These are phyloP conservation scores for Macquaria ambigua DNA, from an alignment of 2,113 vertebrate species.

Conservation along the genomic window DNA sequence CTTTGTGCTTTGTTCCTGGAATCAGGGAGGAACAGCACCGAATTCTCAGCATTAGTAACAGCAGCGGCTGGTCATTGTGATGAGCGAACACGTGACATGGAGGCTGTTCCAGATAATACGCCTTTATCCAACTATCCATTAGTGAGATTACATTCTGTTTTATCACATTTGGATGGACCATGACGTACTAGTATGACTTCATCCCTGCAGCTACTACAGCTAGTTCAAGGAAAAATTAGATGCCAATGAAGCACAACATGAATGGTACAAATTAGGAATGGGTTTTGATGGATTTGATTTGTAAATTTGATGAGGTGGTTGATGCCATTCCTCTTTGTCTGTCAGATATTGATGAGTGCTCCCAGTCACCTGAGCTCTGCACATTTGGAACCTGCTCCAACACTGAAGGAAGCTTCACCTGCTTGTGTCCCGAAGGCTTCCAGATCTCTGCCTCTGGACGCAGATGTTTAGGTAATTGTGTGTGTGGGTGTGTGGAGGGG, in stretches of 20 bases:
- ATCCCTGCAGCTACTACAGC: slow-evolving; percentile 3
- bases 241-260: background rate
- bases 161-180: slow-evolving; percentile 28
- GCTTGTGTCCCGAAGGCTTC: slow-evolving; percentile 93
- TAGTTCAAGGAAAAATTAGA: background rate
- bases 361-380: slow-evolving; percentile 91
- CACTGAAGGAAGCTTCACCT: slow-evolving; percentile 94
- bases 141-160: slow-evolving; percentile 31
- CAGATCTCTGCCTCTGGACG: slow-evolving; percentile 91
- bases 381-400: slow-evolving; percentile 94
- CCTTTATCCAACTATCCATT: slow-evolving; percentile 18
- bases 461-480: slow-evolving; percentile 91
- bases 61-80: slow-evolving; percentile 67
- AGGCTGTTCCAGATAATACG: slow-evolving; percentile 29
- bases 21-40: slow-evolving; percentile 59
- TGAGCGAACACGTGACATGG: slow-evolving; percentile 47
- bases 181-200: slow-evolving; percentile 36
- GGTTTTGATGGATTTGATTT: background rate
- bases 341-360: slow-evolving; percentile 96
- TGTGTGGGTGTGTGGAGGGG: background rate
- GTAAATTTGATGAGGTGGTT: background rate
- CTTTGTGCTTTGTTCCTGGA: slow-evolving; percentile 71
- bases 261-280: background rate
- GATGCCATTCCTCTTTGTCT: slow-evolving; percentile 52
- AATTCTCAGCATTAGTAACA: slow-evolving; percentile 62